Conservation (phyloP, 2,888 invertebrate genomes). For the Agrochola lychnidis region DNA sequence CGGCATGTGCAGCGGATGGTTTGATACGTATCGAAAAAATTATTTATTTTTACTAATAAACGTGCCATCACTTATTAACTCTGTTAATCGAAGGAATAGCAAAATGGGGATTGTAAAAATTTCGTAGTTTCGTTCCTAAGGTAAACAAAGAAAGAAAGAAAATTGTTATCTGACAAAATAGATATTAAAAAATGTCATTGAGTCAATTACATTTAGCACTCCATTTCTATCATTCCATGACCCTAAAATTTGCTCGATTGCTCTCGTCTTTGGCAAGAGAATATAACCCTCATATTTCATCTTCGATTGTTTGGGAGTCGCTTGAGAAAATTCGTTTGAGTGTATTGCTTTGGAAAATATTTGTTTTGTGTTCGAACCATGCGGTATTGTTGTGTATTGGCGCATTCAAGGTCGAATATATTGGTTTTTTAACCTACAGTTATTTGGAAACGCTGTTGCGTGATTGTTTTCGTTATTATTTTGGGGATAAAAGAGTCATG, state of each 20-base stretch:
- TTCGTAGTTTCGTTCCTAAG: background rate
- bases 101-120: background rate
- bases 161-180: background rate
- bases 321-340: conserved; percentile 58
- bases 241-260: conserved; percentile 55
- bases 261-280: conserved; percentile 52
- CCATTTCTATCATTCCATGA: conserved; percentile 13
- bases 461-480: background rate
- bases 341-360: conserved; percentile 57
- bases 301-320: conserved; percentile 54
- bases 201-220: background rate
- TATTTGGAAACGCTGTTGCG: conserved; percentile 8
- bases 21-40: background rate
- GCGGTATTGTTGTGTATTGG: conserved; percentile 46
- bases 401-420: conserved; percentile 31
- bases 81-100: background rate
- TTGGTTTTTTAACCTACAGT: conserved; percentile 25
- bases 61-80: background rate
- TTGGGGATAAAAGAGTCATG: background rate
- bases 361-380: conserved; percentile 53
- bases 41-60: background rate
- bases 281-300: conserved; percentile 66
- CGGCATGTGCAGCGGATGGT: background rate
- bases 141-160: background rate
- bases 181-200: background rate